Conservation (phyloP, 2,888 invertebrate genomes). For the Escarpia spicata region DNA sequence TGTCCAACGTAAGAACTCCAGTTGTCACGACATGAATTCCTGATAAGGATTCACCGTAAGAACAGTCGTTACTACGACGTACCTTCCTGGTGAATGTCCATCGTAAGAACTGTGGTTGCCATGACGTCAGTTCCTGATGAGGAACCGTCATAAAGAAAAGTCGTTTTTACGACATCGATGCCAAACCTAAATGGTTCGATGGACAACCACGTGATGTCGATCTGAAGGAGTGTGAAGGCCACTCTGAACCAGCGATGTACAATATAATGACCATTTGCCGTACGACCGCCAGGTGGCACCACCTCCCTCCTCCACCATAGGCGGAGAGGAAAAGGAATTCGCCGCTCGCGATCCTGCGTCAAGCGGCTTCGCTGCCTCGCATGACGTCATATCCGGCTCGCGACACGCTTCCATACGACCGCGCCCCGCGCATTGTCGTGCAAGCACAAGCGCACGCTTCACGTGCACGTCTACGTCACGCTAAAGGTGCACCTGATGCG, state of each 20-base stretch:
- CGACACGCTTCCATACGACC: neutral
- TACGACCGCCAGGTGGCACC: neutral
- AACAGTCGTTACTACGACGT: neutral
- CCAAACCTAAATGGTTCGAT: neutral
- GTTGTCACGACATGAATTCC: neutral
- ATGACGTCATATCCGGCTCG: too few relatives aligned
- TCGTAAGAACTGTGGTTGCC: neutral
- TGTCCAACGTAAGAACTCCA: neutral
- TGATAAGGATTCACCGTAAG: neutral
- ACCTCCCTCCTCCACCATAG: neutral
- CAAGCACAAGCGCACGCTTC: constrained; percentile 7
- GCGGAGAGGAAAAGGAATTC: neutral
- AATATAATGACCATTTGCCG: neutral
- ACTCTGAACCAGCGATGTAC: neutral
- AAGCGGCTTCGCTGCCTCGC: neutral
- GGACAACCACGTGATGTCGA: neutral
- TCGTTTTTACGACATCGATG: neutral
- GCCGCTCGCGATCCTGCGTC: constrained; percentile 9
- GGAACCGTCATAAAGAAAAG: neutral
- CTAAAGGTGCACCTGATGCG: neutral
- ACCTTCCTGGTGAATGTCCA: neutral
- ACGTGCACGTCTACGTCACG: neutral
- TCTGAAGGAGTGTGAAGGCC: neutral
- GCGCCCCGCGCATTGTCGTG: neutral
- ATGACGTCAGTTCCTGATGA: neutral